A percentile compares a stretch with the other conserved stretches of the same genome.
Conservation (phyloP, 2,888 invertebrate species). For the Cheilosia vernalis region DNA sequence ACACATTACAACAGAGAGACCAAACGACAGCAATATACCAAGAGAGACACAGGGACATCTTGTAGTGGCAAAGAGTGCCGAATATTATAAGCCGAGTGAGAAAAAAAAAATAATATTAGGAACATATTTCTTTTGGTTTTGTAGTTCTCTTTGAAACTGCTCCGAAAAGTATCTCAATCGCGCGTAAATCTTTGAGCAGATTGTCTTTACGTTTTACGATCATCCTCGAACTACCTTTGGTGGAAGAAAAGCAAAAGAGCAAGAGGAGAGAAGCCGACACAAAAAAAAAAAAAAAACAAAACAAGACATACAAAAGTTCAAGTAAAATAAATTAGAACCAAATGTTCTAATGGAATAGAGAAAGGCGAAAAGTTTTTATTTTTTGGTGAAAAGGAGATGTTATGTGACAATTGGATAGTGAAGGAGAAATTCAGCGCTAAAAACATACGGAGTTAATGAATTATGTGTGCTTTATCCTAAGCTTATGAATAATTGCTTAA, state of each 20-base stretch:
- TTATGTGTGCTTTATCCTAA: not conserved
- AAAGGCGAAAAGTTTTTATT: slow-evolving; percentile 2
- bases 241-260: not conserved
- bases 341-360: slow-evolving; percentile 38
- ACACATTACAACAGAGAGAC: slow-evolving; percentile 77
- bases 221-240: slow-evolving; percentile 10
- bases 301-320: slow-evolving; percentile 4
- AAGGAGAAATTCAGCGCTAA: slow-evolving; percentile 11
- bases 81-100: not conserved
- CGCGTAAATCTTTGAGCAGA: slow-evolving; percentile 20
- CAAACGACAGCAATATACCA: slow-evolving; percentile 50
- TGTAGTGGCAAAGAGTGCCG: slow-evolving; percentile 35
- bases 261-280: not conserved
- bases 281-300: too few species aligned
- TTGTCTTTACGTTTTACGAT: not conserved
- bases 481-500: not conserved
- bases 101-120: slow-evolving; percentile 8
- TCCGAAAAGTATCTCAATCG: slow-evolving; percentile 51
- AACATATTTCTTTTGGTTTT: slow-evolving; percentile 6
- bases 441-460: slow-evolving; percentile 5
- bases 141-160: not conserved
- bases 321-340: slow-evolving; percentile 53
- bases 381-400: slow-evolving; percentile 38
- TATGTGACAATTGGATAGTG: slow-evolving; percentile 39
- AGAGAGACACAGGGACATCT: slow-evolving; percentile 65